Base-by-base conservation (phyloP, 2,888 invertebrate species). In the Osmoderma eremita region DNA sequence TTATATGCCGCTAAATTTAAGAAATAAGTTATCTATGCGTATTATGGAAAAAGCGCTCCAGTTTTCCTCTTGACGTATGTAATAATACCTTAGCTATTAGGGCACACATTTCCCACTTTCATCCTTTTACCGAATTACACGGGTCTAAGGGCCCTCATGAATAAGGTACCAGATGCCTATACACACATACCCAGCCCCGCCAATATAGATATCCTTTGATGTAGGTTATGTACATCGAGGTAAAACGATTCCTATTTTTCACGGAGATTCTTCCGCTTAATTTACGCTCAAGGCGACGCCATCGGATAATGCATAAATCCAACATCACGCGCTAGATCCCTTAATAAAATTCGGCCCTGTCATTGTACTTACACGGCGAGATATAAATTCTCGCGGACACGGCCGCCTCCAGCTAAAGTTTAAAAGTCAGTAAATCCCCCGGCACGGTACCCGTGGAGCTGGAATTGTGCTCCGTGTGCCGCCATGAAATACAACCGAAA, bases 321-420 rank as follows among this genome's bases (percentile, higher is more conserved):
- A 45, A 22, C 58, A 58, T 58, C 58, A 42, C 56, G 42, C 42
- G 56, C 56, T 45, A 45, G 58, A 61, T 61, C 58, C 58, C 58
- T 24, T 42, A 61, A 61, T 61, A 61, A 61, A 61, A 61, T 61
- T 61, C 58, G 45, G 24, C 45, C 58, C 48, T 36, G 58, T 61
- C 58, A 61, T 61, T 61, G 58, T 61, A 45, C 58, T 61, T 61
- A 61, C 58, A 61, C 58, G 58, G 30, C 30, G 30, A 24, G 58
- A 61, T 61, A 61, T 61, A 61, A 61, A 61, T 61, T 61, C 45
- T 15, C 18, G 12, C 38, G 3, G n/a, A 49, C 20, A 49, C 12
- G 12, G 50, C 36, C 36, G 17, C 5, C 49, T 6, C 18, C 48
- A 17, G 20, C 22, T 45, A 48, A 61, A 61, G 58, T 61, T 61